Percentiles rank a stretch among this genome's conserved stretches.
Conservation (phyloP, 2,797 vertebrate species). For the Chelmon rostratus region DNA sequence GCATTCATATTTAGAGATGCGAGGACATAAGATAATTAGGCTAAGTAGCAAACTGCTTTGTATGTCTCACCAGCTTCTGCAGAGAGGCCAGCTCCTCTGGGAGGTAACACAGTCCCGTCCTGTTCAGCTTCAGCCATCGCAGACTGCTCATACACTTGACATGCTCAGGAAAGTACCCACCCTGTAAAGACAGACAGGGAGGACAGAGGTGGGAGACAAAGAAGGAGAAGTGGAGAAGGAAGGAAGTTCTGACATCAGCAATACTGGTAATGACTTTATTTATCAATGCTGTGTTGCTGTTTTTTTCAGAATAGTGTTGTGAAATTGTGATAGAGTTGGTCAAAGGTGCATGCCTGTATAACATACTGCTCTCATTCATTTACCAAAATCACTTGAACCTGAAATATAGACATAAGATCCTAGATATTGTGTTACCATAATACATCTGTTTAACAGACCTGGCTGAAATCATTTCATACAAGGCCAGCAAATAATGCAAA, state of each 20-base stretch:
- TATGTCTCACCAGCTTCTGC: constrained; percentile 94
- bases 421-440: too few relatives aligned
- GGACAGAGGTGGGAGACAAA: background rate
- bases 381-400: background rate
- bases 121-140: constrained; percentile 98
- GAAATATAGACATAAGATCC: background rate
- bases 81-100: constrained; percentile 96
- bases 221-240: background rate
- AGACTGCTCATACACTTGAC: constrained; percentile 97
- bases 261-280: background rate
- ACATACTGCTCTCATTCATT: background rate
- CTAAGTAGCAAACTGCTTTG: background rate
- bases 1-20: background rate
- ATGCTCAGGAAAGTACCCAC: constrained; percentile 97
- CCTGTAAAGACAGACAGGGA: constrained; percentile 79
- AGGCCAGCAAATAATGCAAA: background rate
- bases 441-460: background rate
- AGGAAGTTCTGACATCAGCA: constrained; percentile 7
- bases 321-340: too few relatives aligned
- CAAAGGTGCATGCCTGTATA: background rate
- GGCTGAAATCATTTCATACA: background rate
- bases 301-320: background rate
- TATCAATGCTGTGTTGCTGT: background rate
- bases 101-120: constrained; percentile 96
- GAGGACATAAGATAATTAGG: background rate